Conservation (phyloP, 2,797 vertebrate genomes). For the Halcyon chelicuti region DNA sequence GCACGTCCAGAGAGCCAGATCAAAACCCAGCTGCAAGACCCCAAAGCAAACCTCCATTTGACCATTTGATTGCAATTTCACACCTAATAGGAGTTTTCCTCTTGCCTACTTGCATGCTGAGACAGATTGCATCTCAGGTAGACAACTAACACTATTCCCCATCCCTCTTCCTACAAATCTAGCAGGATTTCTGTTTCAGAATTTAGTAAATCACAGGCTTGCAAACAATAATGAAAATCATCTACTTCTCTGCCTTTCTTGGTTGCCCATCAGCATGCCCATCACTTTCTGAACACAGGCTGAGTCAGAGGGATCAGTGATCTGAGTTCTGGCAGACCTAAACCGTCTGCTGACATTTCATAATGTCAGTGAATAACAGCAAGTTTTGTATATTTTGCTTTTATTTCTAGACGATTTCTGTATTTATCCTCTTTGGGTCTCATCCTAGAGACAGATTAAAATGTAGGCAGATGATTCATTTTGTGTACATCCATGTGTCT, state of each 20-base stretch:
- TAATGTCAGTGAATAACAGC: not conserved
- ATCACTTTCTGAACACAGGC: rapidly evolving
- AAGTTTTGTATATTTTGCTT: not conserved
- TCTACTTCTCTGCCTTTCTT: not conserved
- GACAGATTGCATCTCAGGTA: not conserved
- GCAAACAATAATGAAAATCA: not conserved
- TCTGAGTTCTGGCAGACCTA: not conserved
- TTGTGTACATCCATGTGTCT: rapidly evolving
- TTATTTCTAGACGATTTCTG: not conserved
- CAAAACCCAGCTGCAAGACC: not conserved
- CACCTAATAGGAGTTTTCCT: not conserved
- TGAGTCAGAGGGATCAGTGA: not conserved
- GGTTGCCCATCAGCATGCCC: not conserved
- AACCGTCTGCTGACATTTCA: not conserved
- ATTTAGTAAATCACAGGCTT: not conserved
- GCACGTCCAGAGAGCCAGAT: not conserved
- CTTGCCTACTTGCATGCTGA: not conserved
- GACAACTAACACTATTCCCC: not conserved
- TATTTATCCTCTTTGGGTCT: not conserved
- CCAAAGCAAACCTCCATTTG: not conserved
- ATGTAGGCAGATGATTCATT: not conserved
- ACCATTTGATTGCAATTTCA: not conserved
- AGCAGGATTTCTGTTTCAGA: not conserved
- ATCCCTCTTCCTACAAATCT: not conserved
- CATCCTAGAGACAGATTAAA: not conserved